phyloP scores from a whole-genome alignment of 2,797 vertebrate species.

The Diglossa cyanea region DNA sequence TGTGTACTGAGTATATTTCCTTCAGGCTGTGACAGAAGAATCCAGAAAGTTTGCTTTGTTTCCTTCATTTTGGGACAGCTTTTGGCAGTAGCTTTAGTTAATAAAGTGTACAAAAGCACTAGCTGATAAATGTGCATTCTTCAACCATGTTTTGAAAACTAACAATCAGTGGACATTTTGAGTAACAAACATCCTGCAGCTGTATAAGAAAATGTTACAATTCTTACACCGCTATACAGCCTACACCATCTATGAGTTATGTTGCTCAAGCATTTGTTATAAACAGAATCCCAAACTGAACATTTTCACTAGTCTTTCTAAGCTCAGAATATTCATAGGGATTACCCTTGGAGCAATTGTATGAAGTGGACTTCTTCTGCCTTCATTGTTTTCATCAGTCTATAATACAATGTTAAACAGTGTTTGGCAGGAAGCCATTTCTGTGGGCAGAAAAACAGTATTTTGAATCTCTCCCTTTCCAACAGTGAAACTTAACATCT shows the following conservation, averaged over 20 bases:
- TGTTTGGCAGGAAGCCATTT: background rate
- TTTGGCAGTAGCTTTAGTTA: background rate
- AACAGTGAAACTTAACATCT: background rate
- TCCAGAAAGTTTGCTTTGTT: background rate
- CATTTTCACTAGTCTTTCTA: background rate
- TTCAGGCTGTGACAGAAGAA: background rate
- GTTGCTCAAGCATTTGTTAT: background rate
- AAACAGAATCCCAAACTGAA: background rate
- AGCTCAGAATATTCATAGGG: background rate
- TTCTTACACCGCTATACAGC: background rate
- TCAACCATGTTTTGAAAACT: background rate
- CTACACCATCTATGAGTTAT: background rate
- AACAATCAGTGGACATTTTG: background rate
- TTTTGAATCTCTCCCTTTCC: background rate
- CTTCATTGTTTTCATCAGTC: background rate
- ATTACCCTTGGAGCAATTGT: background rate
- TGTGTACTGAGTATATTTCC: background rate
- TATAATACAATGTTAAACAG: background rate
- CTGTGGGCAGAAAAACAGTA: background rate
- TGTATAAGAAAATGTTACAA: background rate
- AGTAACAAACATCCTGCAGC: background rate
- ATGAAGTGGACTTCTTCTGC: background rate
- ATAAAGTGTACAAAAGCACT: background rate
- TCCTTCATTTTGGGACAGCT: background rate
- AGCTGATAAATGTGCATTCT: background rate